Evolutionary conservation across 2,797 vertebrate species (phyloP).

Genomic region (Aldrovandia affinis): DNA sequence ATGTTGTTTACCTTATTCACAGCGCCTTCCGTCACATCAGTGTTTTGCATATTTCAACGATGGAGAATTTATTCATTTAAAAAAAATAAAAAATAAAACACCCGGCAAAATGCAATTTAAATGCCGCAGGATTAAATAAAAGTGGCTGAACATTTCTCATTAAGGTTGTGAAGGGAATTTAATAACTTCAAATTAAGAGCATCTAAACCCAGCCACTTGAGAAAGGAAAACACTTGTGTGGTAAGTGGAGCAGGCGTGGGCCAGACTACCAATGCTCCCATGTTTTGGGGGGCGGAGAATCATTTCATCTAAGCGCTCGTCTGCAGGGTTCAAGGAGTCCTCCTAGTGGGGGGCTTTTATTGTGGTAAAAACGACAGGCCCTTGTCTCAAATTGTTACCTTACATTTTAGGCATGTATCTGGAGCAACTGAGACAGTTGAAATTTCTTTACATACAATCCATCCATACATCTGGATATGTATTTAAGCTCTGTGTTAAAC

Average conservation of each 20-base stretch:
- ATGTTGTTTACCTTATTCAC: constrained; percentile 43
- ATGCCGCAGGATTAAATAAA: constrained; percentile 56
- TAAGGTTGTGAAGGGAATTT: constrained; percentile 59
- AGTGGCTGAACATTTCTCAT: constrained; percentile 59
- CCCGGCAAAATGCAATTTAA: constrained; percentile 45
- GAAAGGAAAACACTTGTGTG: constrained; percentile 10
- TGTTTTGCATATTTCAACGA: constrained; percentile 53
- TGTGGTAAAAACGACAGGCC: neutral
- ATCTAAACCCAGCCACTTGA: constrained; percentile 35
- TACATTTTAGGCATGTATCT: no score
- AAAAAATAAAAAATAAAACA: constrained; percentile 39
- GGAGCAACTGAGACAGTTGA: no score
- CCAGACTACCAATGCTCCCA: neutral
- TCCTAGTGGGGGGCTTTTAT: neutral
- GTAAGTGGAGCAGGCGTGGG: neutral
- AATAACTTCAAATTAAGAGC: constrained; percentile 67
- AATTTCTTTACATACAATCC: no score
- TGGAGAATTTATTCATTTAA: neutral
- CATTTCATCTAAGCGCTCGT: neutral
- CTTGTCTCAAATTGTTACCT: no score
- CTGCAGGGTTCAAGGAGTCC: neutral
- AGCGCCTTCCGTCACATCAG: constrained; percentile 34
- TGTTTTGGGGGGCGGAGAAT: no score
- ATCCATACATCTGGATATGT: no score
- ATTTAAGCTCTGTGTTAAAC: no score